These are phyloP conservation scores for Lordiphosa mommai DNA, from an alignment of 1,140 invertebrate species.

Conservation along the genomic window DNA sequence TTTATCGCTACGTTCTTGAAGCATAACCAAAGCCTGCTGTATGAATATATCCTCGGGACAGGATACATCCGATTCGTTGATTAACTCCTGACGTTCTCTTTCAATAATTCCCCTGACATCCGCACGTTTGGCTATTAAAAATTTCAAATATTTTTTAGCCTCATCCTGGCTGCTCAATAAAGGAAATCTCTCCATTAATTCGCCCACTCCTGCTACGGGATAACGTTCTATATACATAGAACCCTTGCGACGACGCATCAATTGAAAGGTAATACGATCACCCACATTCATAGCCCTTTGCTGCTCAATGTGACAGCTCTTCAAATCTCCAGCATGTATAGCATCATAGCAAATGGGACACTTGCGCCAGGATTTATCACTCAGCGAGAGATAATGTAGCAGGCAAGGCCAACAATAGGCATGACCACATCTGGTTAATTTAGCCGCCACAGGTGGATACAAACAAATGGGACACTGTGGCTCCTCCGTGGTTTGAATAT, in stretches of 20 bases:
- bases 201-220: neutral
- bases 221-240: slow-evolving; percentile 87
- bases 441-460: slow-evolving; percentile 89
- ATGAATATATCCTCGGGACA: slow-evolving; percentile 92
- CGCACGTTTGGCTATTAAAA: slow-evolving; percentile 85
- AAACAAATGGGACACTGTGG: slow-evolving; percentile 96
- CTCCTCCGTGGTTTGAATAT: slow-evolving; percentile 84
- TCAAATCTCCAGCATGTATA: slow-evolving; percentile 81
- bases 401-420: slow-evolving; percentile 98
- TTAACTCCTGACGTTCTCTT: slow-evolving; percentile 86
- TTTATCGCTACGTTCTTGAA: slow-evolving; percentile 79
- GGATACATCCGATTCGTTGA: slow-evolving; percentile 84
- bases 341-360: slow-evolving; percentile 94
- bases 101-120: slow-evolving; percentile 86
- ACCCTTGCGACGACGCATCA: slow-evolving; percentile 92
- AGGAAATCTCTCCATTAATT: slow-evolving; percentile 46
- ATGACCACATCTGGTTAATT: slow-evolving; percentile 97
- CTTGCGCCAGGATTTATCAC: slow-evolving; percentile 86
- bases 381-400: slow-evolving; percentile 93
- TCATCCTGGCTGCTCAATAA: slow-evolving; percentile 76
- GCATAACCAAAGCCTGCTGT: slow-evolving; percentile 87
- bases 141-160: slow-evolving; percentile 85
- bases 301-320: slow-evolving; percentile 80
- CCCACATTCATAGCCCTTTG: slow-evolving; percentile 83
- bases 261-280: slow-evolving; percentile 87